Evolutionary conservation across 2,797 vertebrate species (phyloP).

Genomic region (Gobio occitaniae): DNA sequence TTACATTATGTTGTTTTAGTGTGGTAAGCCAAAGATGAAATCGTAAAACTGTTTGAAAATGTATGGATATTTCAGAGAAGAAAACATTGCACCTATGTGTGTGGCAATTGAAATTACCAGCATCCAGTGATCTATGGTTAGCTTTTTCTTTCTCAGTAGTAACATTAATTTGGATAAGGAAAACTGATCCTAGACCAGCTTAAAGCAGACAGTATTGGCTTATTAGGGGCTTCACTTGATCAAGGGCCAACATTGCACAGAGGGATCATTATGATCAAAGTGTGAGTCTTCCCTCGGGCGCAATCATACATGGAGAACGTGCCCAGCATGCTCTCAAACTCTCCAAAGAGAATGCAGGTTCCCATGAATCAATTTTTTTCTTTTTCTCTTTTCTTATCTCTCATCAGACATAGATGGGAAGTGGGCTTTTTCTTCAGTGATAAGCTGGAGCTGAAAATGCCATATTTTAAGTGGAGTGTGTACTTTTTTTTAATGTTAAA

Average conservation of each 20-base stretch:
- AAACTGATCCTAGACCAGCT: background rate
- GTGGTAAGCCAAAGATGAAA: background rate
- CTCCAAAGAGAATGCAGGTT: slow-evolving; percentile 60
- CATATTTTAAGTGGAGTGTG: background rate
- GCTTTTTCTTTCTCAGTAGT: background rate
- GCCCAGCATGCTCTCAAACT: slow-evolving; percentile 64
- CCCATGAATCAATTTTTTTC: background rate
- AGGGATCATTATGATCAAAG: slow-evolving; percentile 73
- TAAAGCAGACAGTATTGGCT: slow-evolving; percentile 5
- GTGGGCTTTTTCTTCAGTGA: background rate
- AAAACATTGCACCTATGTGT: background rate
- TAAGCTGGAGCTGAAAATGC: background rate
- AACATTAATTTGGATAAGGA: background rate
- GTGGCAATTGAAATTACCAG: background rate
- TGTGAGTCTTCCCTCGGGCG: slow-evolving; percentile 59
- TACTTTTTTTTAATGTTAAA: background rate
- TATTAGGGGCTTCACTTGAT: slow-evolving; percentile 65
- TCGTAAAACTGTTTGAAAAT: background rate
- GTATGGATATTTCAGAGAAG: background rate
- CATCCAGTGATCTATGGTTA: background rate
- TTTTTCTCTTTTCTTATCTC: background rate
- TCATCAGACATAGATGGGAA: background rate
- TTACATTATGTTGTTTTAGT: background rate
- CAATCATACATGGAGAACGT: slow-evolving; percentile 62
- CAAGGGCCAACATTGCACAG: slow-evolving; percentile 61